Percentiles rank a stretch among this genome's conserved stretches.
Conservation (phyloP, 2,797 vertebrate species). For the Dipus sagitta region DNA sequence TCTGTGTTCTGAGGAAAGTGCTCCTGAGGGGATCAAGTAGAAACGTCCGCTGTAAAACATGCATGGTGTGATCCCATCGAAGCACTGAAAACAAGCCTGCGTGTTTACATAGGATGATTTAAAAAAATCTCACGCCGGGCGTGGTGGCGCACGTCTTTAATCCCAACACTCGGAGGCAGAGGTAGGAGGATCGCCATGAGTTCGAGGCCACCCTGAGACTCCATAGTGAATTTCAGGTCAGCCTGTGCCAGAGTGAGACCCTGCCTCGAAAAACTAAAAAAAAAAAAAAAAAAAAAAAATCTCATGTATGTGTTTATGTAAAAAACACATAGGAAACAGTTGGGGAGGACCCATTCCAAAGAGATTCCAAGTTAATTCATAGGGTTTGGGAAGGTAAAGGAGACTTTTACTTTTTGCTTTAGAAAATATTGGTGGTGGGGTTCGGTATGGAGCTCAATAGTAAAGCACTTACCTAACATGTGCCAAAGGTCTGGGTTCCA, state of each 20-base stretch:
- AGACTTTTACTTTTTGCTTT: conserved; percentile 33
- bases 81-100: neutral
- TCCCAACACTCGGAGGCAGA: no score
- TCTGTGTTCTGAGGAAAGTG: neutral
- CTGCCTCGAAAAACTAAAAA: no score
- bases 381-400: conserved; percentile 11
- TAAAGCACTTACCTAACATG: neutral
- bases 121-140: neutral
- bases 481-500: neutral
- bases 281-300: no score
- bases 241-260: no score
- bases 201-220: no score
- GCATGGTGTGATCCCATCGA: neutral
- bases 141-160: no score
- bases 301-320: neutral
- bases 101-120: neutral
- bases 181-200: no score
- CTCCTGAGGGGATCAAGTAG: neutral
- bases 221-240: no score
- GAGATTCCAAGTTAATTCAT: neutral
- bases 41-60: neutral
- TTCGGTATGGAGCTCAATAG: neutral
- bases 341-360: conserved; percentile 34
- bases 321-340: conserved; percentile 15
- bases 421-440: neutral